These are phyloP conservation scores for Pseudococcus jackbeardsleyi DNA, from an alignment of 2,888 invertebrate genomes.

Conservation along the genomic window DNA sequence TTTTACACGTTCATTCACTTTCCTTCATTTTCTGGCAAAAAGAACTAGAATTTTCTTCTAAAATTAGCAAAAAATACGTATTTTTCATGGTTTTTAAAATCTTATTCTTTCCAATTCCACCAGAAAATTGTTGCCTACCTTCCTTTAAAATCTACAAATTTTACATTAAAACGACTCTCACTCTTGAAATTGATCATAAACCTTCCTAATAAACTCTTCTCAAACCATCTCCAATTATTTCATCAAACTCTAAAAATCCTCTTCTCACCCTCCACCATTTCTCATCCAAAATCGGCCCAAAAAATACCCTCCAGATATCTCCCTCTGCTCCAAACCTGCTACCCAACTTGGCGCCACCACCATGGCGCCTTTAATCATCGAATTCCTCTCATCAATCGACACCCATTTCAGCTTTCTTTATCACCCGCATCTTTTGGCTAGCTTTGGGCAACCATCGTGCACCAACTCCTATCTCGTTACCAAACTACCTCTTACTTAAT, in stretches of 20 bases:
- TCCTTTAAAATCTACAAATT: no score
- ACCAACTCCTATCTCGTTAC: background rate
- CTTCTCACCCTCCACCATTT: background rate
- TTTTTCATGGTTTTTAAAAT: no score
- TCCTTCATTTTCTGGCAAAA: no score
- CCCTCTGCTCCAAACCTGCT: background rate
- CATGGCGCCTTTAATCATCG: background rate
- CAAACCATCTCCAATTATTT: background rate
- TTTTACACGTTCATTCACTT: no score
- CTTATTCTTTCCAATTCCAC: no score
- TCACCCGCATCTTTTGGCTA: slow-evolving; percentile 27
- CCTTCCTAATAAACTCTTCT: no score
- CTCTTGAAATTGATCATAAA: no score
- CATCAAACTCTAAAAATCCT: background rate
- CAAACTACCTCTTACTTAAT: slow-evolving; percentile 37
- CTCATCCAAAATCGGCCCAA: background rate
- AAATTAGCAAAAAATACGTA: no score
- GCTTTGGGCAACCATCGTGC: slow-evolving; percentile 26
- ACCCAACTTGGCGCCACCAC: background rate
- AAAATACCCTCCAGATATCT: background rate
- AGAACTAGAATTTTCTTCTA: no score
- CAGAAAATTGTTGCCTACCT: no score
- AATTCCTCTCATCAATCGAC: background rate
- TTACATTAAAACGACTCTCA: no score
- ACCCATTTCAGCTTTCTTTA: background rate